Conservation (phyloP, 1,140 invertebrate genomes). For the Brachionus angularis region DNA sequence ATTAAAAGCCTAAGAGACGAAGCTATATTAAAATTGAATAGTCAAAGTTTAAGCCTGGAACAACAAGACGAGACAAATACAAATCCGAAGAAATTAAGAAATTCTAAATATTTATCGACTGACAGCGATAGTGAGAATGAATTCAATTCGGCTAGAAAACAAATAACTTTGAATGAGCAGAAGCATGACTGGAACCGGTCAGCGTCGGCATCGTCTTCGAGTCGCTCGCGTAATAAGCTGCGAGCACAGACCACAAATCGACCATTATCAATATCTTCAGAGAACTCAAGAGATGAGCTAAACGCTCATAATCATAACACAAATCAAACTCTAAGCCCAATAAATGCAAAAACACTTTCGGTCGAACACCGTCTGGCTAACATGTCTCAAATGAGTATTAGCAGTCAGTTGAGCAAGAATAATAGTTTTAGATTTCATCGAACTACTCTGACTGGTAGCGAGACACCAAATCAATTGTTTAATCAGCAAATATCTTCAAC, state of each 20-base stretch:
- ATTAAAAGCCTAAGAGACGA: background rate
- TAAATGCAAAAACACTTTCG: constrained; percentile 3
- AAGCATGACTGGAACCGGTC: background rate
- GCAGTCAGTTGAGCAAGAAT: constrained; percentile 26
- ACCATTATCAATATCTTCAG: background rate
- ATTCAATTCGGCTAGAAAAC: too few relatives aligned
- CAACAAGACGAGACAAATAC: background rate
- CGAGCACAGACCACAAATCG: background rate
- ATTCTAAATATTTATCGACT: background rate
- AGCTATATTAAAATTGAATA: background rate
- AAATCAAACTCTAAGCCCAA: background rate
- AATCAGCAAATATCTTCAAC: background rate
- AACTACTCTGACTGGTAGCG: background rate
- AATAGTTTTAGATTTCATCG: constrained; percentile 11
- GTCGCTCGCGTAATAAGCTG: background rate
- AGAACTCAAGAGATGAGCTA: too few relatives aligned
- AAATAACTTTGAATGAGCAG: too few relatives aligned
- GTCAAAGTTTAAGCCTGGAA: too few relatives aligned
- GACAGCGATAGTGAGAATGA: constrained; percentile 14
- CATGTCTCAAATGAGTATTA: constrained; percentile 39
- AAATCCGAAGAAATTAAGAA: background rate
- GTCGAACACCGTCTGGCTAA: constrained; percentile 34
- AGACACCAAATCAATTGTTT: constrained; percentile 11
- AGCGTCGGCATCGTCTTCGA: background rate
- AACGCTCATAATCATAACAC: background rate